Percentiles rank a stretch among this genome's conserved stretches.
Conservation (phyloP, 2,888 invertebrate genomes). For the Limnephilus rhombicus region DNA sequence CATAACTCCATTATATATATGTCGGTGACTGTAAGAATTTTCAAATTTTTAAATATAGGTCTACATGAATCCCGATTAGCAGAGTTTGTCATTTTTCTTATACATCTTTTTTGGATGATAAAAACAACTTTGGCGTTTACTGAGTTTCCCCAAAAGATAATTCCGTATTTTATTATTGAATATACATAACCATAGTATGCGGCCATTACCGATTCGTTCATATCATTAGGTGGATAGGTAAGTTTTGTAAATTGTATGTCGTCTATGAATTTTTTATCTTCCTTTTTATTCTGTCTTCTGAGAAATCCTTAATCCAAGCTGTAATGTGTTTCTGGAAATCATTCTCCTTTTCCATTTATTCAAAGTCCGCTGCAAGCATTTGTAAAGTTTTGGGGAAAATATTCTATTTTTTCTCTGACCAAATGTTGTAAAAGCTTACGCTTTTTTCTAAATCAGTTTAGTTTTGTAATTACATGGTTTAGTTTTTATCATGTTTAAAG, state of each 20-base stretch:
- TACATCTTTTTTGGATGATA: too few species aligned
- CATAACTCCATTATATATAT: too few species aligned
- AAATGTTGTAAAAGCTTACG: background rate
- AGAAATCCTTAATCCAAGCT: background rate
- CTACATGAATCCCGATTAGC: too few species aligned
- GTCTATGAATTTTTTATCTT: background rate
- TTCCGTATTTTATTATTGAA: too few species aligned
- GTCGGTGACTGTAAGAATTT: too few species aligned
- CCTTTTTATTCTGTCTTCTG: background rate
- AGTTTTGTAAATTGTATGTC: background rate
- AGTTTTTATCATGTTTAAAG: background rate
- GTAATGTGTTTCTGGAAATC: background rate
- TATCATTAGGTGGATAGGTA: too few species aligned
- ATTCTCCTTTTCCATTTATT: background rate
- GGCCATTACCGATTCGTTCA: too few species aligned
- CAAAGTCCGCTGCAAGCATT: background rate
- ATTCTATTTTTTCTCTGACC: background rate
- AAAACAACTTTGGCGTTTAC: too few species aligned
- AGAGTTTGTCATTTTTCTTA: too few species aligned
- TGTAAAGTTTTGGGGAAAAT: background rate
- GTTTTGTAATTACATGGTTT: background rate
- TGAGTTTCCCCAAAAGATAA: too few species aligned
- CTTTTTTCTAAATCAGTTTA: background rate
- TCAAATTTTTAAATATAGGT: too few species aligned
- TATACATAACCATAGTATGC: too few species aligned